Evolutionary conservation across 2,797 vertebrate genomes (phyloP).

Genomic region (Tokudaia muenninki): DNA sequence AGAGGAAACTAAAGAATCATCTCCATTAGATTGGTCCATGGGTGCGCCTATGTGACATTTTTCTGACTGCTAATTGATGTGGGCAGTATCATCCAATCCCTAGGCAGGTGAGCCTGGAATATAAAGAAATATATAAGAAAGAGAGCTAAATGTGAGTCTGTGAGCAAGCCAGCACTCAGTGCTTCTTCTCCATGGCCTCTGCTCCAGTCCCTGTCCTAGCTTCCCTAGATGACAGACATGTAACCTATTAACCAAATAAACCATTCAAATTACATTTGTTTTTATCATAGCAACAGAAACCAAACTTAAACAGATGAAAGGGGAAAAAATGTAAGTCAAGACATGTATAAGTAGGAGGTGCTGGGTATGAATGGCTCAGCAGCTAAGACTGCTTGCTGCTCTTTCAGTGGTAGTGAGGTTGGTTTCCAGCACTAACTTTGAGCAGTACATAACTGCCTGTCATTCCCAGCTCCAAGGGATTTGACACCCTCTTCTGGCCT

Average conservation of each 20-base stretch:
- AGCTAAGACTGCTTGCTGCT: neutral
- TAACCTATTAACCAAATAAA: neutral
- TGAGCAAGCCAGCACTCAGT: neutral
- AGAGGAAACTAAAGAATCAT: neutral
- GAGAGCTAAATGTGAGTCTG: too few species aligned
- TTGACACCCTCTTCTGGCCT: neutral
- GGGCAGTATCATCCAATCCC: too few species aligned
- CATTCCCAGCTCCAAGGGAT: neutral
- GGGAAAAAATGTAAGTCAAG: neutral
- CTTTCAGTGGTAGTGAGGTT: neutral
- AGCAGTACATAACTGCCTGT: neutral
- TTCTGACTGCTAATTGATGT: neutral
- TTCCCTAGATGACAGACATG: neutral
- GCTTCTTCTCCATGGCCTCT: neutral
- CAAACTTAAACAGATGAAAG: neutral
- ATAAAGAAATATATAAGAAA: neutral
- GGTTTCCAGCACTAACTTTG: neutral
- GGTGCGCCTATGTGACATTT: neutral
- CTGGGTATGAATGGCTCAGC: neutral
- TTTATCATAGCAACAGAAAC: neutral
- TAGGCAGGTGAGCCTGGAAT: neutral
- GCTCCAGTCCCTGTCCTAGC: neutral
- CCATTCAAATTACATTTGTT: neutral
- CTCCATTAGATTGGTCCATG: neutral
- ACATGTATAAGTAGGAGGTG: too few species aligned